These are phyloP conservation scores for Solea senegalensis DNA, from an alignment of 2,113 vertebrate genomes.

Conservation along the genomic window DNA sequence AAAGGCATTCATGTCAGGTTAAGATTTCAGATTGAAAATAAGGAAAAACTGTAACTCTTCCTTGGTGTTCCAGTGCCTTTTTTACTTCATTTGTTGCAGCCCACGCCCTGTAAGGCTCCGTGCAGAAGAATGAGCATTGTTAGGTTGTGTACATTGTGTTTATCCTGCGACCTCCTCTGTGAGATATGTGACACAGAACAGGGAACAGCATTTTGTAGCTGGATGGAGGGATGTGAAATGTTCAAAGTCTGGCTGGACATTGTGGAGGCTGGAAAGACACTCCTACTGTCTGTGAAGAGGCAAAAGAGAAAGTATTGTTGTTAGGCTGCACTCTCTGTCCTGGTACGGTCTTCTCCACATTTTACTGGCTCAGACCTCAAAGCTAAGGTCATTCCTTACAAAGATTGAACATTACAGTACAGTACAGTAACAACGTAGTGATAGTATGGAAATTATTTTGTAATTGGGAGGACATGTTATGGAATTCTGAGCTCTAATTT, in stretches of 20 bases:
- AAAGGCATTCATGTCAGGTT: conserved; percentile 1
- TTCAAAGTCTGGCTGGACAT: conserved; percentile 64
- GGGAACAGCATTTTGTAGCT: conserved; percentile 38
- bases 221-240: conserved; percentile 50
- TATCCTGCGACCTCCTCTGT: conserved; percentile 8
- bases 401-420: background rate
- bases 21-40: conserved; percentile 10
- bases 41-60: conserved; percentile 2
- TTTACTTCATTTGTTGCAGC: conserved; percentile 1
- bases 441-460: too few relatives aligned
- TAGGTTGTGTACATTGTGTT: conserved; percentile 20
- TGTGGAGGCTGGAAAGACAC: conserved; percentile 57
- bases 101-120: conserved; percentile 8
- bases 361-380: conserved; percentile 50
- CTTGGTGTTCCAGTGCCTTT: background rate
- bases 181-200: conserved; percentile 49
- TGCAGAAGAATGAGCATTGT: conserved; percentile 66
- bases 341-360: conserved; percentile 75
- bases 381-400: conserved; percentile 38
- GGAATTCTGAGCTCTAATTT: too few relatives aligned
- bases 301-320: conserved; percentile 75
- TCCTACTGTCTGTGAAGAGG: conserved; percentile 55
- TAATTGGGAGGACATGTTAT: too few relatives aligned
- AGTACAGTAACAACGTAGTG: too few relatives aligned
- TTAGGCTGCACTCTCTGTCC: conserved; percentile 58